phyloP scores from a whole-genome alignment of 2,797 vertebrate genomes.

The Poeciliopsis turneri region DNA sequence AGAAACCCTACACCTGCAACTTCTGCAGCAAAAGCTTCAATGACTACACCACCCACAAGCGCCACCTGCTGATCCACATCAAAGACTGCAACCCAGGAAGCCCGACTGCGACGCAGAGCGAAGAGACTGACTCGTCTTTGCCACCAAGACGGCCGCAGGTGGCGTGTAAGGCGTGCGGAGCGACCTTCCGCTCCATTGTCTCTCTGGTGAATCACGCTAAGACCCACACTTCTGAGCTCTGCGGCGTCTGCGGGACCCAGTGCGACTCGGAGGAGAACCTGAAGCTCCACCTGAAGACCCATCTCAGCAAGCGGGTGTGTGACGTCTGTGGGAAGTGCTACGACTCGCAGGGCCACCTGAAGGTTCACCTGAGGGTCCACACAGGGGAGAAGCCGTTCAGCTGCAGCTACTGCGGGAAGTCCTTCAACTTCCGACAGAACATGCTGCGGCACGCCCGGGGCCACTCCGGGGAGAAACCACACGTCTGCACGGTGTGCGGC shows the following conservation, averaged over 20 bases:
- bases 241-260: conserved; percentile 35
- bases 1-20: conserved; percentile 40
- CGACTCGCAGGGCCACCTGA: conserved; percentile 57
- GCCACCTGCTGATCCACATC: conserved; percentile 8
- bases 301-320: conserved; percentile 62
- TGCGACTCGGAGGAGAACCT: conserved; percentile 26
- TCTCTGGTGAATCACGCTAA: conserved; percentile 65
- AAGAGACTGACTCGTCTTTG: accelerated
- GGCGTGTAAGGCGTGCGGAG: conserved; percentile 57
- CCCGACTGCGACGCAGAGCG: accelerated
- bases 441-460: conserved; percentile 68
- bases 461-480: conserved; percentile 46
- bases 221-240: conserved; percentile 42
- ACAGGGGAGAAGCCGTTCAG: conserved; percentile 69
- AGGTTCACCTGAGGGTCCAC: conserved; percentile 69
- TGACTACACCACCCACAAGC: conserved; percentile 37
- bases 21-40: conserved; percentile 65
- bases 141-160: conserved; percentile 6
- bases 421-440: conserved; percentile 72
- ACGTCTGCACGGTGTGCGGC: conserved; percentile 60
- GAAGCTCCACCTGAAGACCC: conserved; percentile 58
- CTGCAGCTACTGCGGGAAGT: conserved; percentile 63
- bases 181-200: conserved; percentile 57
- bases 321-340: conserved; percentile 71
- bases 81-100: background rate